Conservation (phyloP, 2,888 invertebrate genomes). For the Lasioglossum oenotherae region DNA sequence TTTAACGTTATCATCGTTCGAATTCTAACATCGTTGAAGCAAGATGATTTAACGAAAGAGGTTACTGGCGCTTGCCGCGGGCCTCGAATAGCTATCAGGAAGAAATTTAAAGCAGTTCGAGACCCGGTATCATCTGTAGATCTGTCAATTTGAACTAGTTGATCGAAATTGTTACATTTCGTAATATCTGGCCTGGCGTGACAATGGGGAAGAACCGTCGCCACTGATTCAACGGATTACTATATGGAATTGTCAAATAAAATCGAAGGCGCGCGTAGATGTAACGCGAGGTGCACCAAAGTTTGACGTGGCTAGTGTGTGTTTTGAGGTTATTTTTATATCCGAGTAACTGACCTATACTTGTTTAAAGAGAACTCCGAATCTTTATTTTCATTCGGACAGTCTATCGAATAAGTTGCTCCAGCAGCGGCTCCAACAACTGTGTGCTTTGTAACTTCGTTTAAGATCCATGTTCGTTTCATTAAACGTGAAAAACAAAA, state of each 20-base stretch:
- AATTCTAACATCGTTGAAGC: constrained; percentile 18
- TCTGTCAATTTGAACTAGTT: constrained; percentile 58
- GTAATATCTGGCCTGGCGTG: constrained; percentile 39
- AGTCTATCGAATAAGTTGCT: constrained; percentile 55
- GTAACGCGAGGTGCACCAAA: constrained; percentile 54
- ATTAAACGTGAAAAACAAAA: not conserved
- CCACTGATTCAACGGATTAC: constrained; percentile 28
- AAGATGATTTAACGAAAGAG: constrained; percentile 54
- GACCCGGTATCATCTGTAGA: constrained; percentile 48
- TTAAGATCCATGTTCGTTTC: not conserved
- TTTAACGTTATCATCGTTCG: constrained; percentile 36
- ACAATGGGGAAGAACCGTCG: constrained; percentile 53
- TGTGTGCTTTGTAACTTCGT: not conserved
- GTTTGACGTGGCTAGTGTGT: constrained; percentile 69
- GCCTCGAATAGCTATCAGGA: constrained; percentile 54
- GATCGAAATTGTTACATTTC: constrained; percentile 9
- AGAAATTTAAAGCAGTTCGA: constrained; percentile 30
- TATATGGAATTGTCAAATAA: constrained; percentile 47
- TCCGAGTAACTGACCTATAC: constrained; percentile 77
- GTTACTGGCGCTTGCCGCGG: constrained; percentile 51
- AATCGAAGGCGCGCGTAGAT: constrained; percentile 55
- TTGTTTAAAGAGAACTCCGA: constrained; percentile 48
- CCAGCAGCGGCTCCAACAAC: not conserved
- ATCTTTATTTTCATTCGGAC: constrained; percentile 73
- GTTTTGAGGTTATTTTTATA: constrained; percentile 79